These are phyloP conservation scores for Tonatia bakeri DNA, from an alignment of 2,113 vertebrate species.

Conservation along the genomic window DNA sequence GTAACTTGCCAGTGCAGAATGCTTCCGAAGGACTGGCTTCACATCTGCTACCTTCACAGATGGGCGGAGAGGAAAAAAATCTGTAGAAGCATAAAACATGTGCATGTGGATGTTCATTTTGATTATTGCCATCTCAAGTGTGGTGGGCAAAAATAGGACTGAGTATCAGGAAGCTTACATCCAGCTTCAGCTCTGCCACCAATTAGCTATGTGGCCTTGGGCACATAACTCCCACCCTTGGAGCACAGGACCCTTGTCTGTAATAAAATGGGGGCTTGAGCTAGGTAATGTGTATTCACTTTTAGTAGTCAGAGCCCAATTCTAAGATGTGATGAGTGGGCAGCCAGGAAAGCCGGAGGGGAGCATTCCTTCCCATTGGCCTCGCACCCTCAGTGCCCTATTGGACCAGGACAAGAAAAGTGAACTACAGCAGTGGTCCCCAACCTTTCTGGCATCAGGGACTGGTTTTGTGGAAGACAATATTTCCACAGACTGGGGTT, in stretches of 20 bases:
- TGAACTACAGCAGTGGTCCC: not conserved
- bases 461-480: too few relatives aligned
- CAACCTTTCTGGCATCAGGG: too few relatives aligned
- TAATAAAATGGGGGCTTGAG: not conserved
- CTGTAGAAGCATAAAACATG: not conserved
- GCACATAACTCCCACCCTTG: not conserved
- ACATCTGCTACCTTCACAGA: not conserved
- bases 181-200: not conserved
- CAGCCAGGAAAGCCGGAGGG: not conserved
- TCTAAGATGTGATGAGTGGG: not conserved
- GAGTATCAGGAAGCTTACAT: not conserved
- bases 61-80: not conserved
- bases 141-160: not conserved
- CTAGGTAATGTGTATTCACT: not conserved
- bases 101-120: not conserved
- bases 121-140: not conserved
- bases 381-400: fast-evolving
- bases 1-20: not conserved
- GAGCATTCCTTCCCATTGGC: not conserved
- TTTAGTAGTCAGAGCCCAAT: not conserved
- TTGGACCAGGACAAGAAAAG: not conserved
- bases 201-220: not conserved
- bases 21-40: not conserved
- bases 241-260: not conserved
- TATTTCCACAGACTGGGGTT: too few relatives aligned